These are phyloP conservation scores for Tyrophagus putrescentiae DNA, from an alignment of 1,140 invertebrate genomes.

Conservation along the genomic window DNA sequence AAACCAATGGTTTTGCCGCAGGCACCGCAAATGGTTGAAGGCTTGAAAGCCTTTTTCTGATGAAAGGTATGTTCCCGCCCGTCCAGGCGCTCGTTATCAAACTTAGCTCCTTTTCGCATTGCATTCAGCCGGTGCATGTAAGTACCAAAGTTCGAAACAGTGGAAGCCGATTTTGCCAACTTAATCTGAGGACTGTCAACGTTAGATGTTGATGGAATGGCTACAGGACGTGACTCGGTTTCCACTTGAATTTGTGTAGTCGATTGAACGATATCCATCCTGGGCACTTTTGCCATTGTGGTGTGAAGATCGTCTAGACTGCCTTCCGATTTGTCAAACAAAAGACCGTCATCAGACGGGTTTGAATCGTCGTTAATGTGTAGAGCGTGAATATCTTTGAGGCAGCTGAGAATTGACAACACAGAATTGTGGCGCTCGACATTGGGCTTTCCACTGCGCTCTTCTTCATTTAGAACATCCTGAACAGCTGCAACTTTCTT, in stretches of 20 bases:
- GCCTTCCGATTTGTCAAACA: slow-evolving; percentile 12
- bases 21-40: slow-evolving; percentile 59
- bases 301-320: too few species aligned
- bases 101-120: background rate
- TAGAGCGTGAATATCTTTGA: too few species aligned
- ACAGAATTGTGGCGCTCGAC: too few species aligned
- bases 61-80: slow-evolving; percentile 54
- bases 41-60: slow-evolving; percentile 63
- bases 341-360: background rate
- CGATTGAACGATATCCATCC: too few species aligned
- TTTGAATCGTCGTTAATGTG: background rate
- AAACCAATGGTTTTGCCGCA: slow-evolving; percentile 54
- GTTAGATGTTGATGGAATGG: too few species aligned
- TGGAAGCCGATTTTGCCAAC: background rate
- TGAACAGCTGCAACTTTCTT: background rate
- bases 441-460: background rate
- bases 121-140: background rate
- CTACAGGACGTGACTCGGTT: too few species aligned
- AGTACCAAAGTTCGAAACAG: background rate
- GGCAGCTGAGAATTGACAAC: background rate
- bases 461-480: background rate
- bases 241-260: too few species aligned
- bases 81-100: background rate
- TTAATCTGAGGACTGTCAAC: too few species aligned
- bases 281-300: too few species aligned